Percentiles rank a stretch among this genome's conserved stretches.
Evolutionary conservation across 2,888 invertebrate species (phyloP).

Genomic region (Colletes collaris): DNA sequence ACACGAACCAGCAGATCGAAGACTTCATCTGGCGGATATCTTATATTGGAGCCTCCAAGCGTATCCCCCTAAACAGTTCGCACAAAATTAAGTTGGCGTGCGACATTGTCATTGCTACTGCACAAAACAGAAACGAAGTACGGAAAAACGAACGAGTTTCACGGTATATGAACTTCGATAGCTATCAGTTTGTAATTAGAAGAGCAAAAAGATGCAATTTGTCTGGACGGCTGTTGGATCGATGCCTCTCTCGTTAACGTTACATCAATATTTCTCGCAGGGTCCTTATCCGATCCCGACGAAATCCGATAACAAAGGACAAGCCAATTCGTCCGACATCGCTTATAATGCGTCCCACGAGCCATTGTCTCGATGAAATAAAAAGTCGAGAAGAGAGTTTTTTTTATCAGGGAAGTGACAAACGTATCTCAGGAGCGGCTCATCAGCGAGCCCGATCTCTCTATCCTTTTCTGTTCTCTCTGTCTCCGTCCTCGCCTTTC

Average conservation of each 20-base stretch:
- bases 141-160: no score
- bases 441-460: constrained; percentile 40
- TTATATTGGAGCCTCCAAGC: no score
- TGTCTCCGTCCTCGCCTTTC: constrained; percentile 13
- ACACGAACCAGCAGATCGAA: no score
- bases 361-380: constrained; percentile 46
- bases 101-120: no score
- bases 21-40: no score
- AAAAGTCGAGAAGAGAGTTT: constrained; percentile 36
- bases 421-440: constrained; percentile 64
- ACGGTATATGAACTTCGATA: no score
- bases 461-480: neutral
- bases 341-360: constrained; percentile 33
- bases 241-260: constrained; percentile 28
- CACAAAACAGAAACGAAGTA: no score
- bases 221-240: neutral
- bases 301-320: constrained; percentile 49
- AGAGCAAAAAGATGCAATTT: neutral
- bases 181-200: constrained; percentile 8
- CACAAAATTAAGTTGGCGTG: no score
- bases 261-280: constrained; percentile 41
- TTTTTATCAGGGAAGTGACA: constrained; percentile 57
- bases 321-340: constrained; percentile 36
- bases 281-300: constrained; percentile 46
- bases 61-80: no score